phyloP scores from a whole-genome alignment of 2,113 vertebrate species.

The Anolis carolinensis region DNA sequence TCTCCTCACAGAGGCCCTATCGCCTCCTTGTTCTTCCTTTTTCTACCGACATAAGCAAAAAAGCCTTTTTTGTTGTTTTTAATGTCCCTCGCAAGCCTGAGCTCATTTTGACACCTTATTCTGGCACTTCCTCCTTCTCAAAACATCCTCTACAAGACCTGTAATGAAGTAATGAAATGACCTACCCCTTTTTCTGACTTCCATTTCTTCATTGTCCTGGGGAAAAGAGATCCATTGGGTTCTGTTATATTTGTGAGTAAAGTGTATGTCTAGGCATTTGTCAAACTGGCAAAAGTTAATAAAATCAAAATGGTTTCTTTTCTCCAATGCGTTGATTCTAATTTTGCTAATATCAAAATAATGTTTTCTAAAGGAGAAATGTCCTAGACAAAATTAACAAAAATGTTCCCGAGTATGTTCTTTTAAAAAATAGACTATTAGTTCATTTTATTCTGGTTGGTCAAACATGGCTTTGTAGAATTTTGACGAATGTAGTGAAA shows the following conservation, averaged over 20 bases:
- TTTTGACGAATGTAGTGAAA: conserved; percentile 24
- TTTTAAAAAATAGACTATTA: no score
- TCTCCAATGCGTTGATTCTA: neutral
- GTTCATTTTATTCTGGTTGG: no score
- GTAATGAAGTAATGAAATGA: neutral
- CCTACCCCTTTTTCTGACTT: neutral
- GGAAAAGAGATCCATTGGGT: neutral
- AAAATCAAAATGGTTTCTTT: neutral
- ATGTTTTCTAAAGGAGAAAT: neutral
- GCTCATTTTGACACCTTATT: no score
- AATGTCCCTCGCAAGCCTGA: no score
- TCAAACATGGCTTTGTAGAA: neutral
- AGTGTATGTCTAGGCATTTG: neutral
- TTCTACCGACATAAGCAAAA: no score
- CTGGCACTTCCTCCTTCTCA: neutral
- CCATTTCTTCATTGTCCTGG: neutral
- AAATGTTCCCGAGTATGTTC: neutral
- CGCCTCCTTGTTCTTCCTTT: no score
- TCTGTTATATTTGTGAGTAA: neutral
- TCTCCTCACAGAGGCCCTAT: no score
- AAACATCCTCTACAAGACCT: neutral
- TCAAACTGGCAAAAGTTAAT: neutral
- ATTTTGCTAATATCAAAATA: neutral
- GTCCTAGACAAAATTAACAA: neutral
- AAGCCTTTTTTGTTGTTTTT: no score